A percentile compares a stretch with the other conserved stretches of the same genome.
These are phyloP conservation scores for Hartigia nigra DNA, from an alignment of 2,888 invertebrate species.

Conservation along the genomic window DNA sequence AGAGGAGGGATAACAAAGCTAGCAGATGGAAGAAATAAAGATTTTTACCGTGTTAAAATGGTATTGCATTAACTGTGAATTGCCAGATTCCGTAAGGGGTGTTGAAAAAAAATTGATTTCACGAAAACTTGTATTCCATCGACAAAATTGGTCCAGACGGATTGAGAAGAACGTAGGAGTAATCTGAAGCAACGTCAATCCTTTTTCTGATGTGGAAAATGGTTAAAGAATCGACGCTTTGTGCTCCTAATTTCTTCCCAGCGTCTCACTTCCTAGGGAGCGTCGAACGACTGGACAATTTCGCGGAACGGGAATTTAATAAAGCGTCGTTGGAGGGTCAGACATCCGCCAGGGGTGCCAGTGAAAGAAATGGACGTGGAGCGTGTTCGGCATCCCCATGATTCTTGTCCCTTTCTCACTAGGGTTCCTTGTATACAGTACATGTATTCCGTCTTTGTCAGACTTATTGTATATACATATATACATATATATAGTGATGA, in stretches of 20 bases:
- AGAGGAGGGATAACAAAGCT: neutral
- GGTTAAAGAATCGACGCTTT: neutral
- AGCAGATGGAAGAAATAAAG: neutral
- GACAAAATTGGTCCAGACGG: neutral
- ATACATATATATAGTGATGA: neutral
- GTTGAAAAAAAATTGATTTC: neutral
- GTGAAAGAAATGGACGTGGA: conserved; percentile 39
- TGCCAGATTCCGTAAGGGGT: neutral
- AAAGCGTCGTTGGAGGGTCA: conserved; percentile 27
- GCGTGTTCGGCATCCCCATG: conserved; percentile 39
- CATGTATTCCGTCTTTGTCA: neutral
- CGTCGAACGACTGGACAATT: conserved; percentile 28
- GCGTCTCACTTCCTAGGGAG: neutral
- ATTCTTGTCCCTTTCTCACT: conserved; percentile 12
- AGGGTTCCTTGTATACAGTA: neutral
- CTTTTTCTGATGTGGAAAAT: neutral
- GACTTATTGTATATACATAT: neutral
- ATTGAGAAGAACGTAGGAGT: neutral
- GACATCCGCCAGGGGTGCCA: conserved; percentile 29
- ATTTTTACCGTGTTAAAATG: neutral
- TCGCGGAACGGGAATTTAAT: conserved; percentile 41
- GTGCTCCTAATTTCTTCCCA: neutral
- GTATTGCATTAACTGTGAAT: neutral
- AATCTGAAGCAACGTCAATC: neutral
- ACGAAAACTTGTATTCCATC: neutral